Evolutionary conservation across 2,888 invertebrate genomes (phyloP), one percentile per base, ranked within the genome.

Genomic region (Timema cristinae): DNA sequence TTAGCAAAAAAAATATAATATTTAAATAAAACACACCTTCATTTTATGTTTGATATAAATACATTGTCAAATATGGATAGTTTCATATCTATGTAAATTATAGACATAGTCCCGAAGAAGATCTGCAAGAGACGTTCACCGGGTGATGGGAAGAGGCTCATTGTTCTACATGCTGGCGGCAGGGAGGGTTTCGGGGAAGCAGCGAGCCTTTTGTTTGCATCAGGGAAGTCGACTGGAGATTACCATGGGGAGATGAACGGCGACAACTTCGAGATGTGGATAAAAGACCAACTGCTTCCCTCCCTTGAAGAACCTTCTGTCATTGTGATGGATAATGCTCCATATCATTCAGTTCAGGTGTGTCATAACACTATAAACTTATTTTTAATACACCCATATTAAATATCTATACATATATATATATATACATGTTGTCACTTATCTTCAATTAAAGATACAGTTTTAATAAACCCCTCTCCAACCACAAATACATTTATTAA

Each of bases 221-320:
- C 63, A 63, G 32, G 63, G 9, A 10, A 63, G 63, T 47, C 32
- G 32, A 63, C 11, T 7, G 63, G 63, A 13, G 63, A 63, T 13
- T 63, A 63, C 63, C 63, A 63, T 15, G 63, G 47, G 16, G 47
- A 63, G 63, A 63, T 63, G 63, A 63, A 16, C 7, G 47, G 63
- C 9, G 47, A 63, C 6, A 63, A 13, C 13, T 63, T 63, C 63
- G 10, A 63, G 63, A 63, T 5, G 6, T 63, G 63, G 15, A 63
- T 63, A 48, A 32, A 63, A 48, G 48, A 32, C 1, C 32, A 1
- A 32, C 47, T 63, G 6, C 16, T 63, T 16, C 11, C 10, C 9
- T 47, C 47, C 10, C 10, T 63, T 32, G 16, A 6, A 13, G 63
- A 63, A 13, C 47, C 63, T 13, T 47, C 11, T 48, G n/a, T 63